phyloP scores from a whole-genome alignment of 2,888 invertebrate genomes.

The Hedychridium roseum region DNA sequence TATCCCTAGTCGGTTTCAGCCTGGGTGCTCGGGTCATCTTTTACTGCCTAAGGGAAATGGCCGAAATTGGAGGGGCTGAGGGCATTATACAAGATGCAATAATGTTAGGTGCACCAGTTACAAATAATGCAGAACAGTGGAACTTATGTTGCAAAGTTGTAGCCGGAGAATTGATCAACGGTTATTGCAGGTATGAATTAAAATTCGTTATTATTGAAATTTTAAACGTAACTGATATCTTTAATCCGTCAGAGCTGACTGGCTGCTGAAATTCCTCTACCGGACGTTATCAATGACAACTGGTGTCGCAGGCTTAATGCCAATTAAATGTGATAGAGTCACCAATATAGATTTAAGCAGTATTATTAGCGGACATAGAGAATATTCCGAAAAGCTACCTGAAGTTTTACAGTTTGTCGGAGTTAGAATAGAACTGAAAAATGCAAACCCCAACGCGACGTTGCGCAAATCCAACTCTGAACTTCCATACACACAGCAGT shows the following conservation, averaged over 20 bases:
- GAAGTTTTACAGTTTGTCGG: slow-evolving; percentile 64
- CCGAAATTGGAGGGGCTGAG: slow-evolving; percentile 64
- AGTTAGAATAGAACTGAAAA: slow-evolving; percentile 52
- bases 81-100: slow-evolving; percentile 74
- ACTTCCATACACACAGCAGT: slow-evolving; percentile 30
- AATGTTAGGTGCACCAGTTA: slow-evolving; percentile 72
- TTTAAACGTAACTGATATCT: neutral
- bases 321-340: slow-evolving; percentile 67
- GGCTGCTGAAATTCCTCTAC: slow-evolving; percentile 73
- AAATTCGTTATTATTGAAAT: neutral
- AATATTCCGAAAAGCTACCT: slow-evolving; percentile 68
- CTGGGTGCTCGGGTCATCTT: slow-evolving; percentile 75
- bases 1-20: slow-evolving; percentile 72
- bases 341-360: slow-evolving; percentile 70
- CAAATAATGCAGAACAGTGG: slow-evolving; percentile 69
- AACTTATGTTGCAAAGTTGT: slow-evolving; percentile 67
- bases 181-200: slow-evolving; percentile 68
- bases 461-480: slow-evolving; percentile 56
- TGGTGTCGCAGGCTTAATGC: slow-evolving; percentile 70
- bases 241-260: slow-evolving; percentile 66
- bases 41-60: slow-evolving; percentile 70
- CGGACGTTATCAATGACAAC: slow-evolving; percentile 70
- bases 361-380: slow-evolving; percentile 68
- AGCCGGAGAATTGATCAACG: slow-evolving; percentile 72
- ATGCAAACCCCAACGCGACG: slow-evolving; percentile 36